Evolutionary conservation across 1,140 invertebrate species (phyloP).

Genomic region (Proctacanthus coquilletti): DNA sequence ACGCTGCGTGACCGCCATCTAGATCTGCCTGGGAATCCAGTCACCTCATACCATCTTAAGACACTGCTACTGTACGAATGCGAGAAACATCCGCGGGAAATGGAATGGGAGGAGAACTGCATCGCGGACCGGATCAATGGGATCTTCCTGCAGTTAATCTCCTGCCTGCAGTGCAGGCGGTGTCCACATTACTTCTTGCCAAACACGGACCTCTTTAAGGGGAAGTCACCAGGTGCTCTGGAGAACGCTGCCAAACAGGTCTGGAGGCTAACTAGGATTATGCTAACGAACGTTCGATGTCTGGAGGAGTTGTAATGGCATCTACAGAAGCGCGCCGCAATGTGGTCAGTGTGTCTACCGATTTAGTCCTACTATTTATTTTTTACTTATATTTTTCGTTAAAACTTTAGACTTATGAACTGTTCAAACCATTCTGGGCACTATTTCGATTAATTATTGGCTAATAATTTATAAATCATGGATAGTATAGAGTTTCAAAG

Average conservation of each 20-base stretch:
- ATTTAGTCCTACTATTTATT: too few relatives aligned
- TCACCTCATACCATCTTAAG: slow-evolving; percentile 78
- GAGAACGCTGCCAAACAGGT: slow-evolving; percentile 85
- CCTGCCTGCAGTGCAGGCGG: slow-evolving; percentile 80
- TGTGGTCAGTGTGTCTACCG: not conserved
- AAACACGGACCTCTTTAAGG: slow-evolving; percentile 75
- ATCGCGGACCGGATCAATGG: slow-evolving; percentile 85
- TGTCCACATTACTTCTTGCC: slow-evolving; percentile 89
- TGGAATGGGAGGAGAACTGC: slow-evolving; percentile 83
- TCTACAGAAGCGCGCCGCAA: slow-evolving; percentile 3
- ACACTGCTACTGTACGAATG: slow-evolving; percentile 84
- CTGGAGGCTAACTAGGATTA: slow-evolving; percentile 76
- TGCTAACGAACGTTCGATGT: slow-evolving; percentile 75
- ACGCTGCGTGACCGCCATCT: slow-evolving; percentile 79
- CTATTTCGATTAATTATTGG: too few relatives aligned
- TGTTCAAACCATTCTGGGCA: too few relatives aligned
- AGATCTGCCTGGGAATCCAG: slow-evolving; percentile 73
- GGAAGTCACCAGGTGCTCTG: slow-evolving; percentile 68
- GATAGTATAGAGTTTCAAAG: too few relatives aligned
- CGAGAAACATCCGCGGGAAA: slow-evolving; percentile 83
- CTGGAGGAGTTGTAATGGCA: slow-evolving; percentile 64
- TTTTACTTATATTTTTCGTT: too few relatives aligned
- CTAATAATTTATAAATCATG: too few relatives aligned
- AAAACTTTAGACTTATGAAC: too few relatives aligned
- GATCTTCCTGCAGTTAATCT: slow-evolving; percentile 89